These are phyloP conservation scores for Scotopteryx bipunctaria DNA, from an alignment of 2,888 invertebrate genomes.

Conservation along the genomic window DNA sequence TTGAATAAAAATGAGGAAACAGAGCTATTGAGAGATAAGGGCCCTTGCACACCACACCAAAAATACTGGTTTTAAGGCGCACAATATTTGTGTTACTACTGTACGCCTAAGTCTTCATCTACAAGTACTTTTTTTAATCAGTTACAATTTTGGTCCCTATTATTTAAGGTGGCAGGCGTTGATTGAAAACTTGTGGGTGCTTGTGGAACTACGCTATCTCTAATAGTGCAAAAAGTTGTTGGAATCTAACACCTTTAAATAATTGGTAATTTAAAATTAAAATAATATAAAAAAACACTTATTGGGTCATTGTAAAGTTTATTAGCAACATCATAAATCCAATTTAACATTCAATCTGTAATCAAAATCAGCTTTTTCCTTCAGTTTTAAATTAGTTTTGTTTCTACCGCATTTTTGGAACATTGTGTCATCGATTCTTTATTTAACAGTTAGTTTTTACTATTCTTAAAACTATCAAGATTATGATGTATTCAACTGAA, in stretches of 20 bases:
- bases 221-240: not conserved
- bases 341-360: conserved; percentile 9
- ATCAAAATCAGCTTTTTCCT: not conserved
- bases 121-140: too few relatives aligned
- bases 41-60: not conserved
- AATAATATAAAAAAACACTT: not conserved
- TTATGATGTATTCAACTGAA: too few relatives aligned
- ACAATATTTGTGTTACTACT: too few relatives aligned
- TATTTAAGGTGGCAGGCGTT: too few relatives aligned
- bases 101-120: too few relatives aligned
- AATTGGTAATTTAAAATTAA: conserved; percentile 1
- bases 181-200: too few relatives aligned
- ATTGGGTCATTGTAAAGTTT: conserved; percentile 7
- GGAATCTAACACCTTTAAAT: not conserved
- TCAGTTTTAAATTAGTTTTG: not conserved
- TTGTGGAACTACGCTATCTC: too few relatives aligned
- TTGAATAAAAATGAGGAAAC: conserved; percentile 17
- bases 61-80: too few relatives aligned
- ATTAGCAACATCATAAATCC: conserved; percentile 4
- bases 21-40: not conserved
- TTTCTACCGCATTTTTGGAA: not conserved
- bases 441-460: too few relatives aligned
- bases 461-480: too few relatives aligned
- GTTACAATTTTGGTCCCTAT: too few relatives aligned
- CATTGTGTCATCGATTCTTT: not conserved